Evolutionary conservation across 92 coral and sea anemone genomes (phyloP), one percentile per base, ranked within the genome.

Genomic region (Virgularia gustaviana): DNA sequence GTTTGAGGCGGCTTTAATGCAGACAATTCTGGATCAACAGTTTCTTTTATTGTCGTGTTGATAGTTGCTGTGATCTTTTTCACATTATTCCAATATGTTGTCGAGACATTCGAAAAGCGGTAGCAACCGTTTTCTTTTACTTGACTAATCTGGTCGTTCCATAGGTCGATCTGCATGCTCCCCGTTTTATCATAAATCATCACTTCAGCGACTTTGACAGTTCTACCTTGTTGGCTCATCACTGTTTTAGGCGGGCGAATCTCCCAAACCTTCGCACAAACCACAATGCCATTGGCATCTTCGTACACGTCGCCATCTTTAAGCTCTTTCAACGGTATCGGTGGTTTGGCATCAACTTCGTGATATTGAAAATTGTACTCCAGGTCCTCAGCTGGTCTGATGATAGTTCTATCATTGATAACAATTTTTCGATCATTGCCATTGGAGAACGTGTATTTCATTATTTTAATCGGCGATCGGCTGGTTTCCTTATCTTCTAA

Each of bases 11-110:
- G n/a, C n/a, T n/a, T n/a, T n/a, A n/a, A n/a, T n/a, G n/a, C n/a
- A n/a, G n/a, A n/a, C n/a, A n/a, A n/a, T n/a, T n/a, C n/a, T n/a
- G n/a, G n/a, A n/a, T n/a, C n/a, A n/a, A n/a, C n/a, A n/a, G n/a
- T n/a, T n/a, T n/a, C n/a, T n/a, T n/a, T n/a, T n/a, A n/a, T n/a
- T n/a, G n/a, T n/a, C n/a, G 86, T 82, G 76, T 82, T 68, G 15
- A 82, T 77, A 82, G 77, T 82, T 72, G 83, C 64, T 53, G 86
- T 53, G 68, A 77, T 76, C 83, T 82, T 82, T 73, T 57, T 61
- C 49, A 55, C 72, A 38, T 77, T 59, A 66, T 81, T 81, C 86
- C 86, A 81, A 65, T 66, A 81, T 44, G 41, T 73, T 25, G 85
- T 80, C 57, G 78, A 81, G 52, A 81, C 72, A 70, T 68, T 67